phyloP scores from a whole-genome alignment of 2,888 invertebrate species.

The Calliopum simillimum region DNA sequence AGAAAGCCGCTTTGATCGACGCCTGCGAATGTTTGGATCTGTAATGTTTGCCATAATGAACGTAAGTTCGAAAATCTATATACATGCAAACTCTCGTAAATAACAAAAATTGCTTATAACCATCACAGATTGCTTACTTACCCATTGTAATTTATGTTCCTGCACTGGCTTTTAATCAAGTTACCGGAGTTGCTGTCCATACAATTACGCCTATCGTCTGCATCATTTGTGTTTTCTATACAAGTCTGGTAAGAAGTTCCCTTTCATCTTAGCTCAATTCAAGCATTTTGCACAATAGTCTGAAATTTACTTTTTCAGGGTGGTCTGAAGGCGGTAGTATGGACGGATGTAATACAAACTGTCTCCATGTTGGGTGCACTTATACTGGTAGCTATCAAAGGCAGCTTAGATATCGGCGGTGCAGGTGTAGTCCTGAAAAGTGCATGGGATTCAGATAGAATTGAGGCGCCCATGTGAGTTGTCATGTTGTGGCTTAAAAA shows the following conservation, averaged over 20 bases:
- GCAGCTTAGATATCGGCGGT: conserved; percentile 80
- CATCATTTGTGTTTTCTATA: conserved; percentile 88
- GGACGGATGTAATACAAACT: conserved; percentile 84
- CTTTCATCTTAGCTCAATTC: not conserved
- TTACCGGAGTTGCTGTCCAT: conserved; percentile 86
- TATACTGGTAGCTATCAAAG: conserved; percentile 79
- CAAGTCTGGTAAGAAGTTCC: conserved; percentile 75
- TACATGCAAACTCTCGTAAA: not conserved
- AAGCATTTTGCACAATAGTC: not conserved
- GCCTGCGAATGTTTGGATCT: conserved; percentile 78
- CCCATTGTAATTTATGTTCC: conserved; percentile 85
- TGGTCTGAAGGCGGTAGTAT: conserved; percentile 82
- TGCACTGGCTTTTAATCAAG: conserved; percentile 85
- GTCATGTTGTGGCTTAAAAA: conserved; percentile 11
- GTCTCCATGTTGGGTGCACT: conserved; percentile 82
- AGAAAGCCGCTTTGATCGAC: conserved; percentile 77
- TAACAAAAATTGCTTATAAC: not conserved
- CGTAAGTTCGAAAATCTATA: conserved; percentile 71
- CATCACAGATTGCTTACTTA: conserved; percentile 77
- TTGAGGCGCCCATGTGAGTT: conserved; percentile 78
- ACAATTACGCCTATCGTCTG: conserved; percentile 86
- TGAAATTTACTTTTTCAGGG: conserved; percentile 69
- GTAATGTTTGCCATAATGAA: conserved; percentile 78
- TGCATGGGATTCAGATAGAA: conserved; percentile 77
- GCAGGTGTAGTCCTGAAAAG: conserved; percentile 74